Conservation (phyloP, 2,113 vertebrate genomes). For the Tenebrosternarchus preto region DNA sequence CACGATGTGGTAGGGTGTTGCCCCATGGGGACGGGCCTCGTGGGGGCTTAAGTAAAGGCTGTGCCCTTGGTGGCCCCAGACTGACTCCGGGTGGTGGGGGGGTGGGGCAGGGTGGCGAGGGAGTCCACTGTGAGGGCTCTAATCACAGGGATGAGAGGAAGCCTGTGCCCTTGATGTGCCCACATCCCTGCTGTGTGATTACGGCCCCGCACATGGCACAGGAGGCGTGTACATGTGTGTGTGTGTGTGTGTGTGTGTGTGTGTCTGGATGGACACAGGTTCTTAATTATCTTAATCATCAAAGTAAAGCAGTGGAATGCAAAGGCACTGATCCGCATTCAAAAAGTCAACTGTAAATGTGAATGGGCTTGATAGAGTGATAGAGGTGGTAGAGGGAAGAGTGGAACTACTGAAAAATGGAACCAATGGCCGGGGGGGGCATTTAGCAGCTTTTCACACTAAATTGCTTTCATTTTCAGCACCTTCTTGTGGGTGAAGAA, state of each 20-base stretch:
- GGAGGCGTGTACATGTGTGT: no score
- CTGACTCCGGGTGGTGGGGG: constrained; percentile 32
- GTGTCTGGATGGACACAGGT: neutral
- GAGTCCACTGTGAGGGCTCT: constrained; percentile 45
- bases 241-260: constrained; percentile 13
- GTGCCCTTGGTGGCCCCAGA: constrained; percentile 1
- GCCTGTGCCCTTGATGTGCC: constrained; percentile 50
- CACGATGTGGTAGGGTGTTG: constrained; percentile 14
- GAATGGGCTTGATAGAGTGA: constrained; percentile 24
- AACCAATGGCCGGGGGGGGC: no score
- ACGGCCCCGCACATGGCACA: constrained; percentile 50
- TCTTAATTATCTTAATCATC: neutral
- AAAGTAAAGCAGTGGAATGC: neutral
- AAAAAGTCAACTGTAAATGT: neutral
- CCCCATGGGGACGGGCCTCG: neutral
- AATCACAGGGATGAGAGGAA: constrained; percentile 57
- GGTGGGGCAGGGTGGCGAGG: neutral
- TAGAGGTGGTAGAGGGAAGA: neutral
- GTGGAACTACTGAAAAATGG: neutral
- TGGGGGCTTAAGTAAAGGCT: constrained; percentile 45
- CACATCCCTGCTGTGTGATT: constrained; percentile 62
- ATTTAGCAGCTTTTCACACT: neutral
- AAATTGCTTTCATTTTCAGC: neutral
- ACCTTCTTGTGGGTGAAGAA: constrained; percentile 14
- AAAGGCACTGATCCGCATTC: no score